Conservation (phyloP, 1,140 invertebrate species). For the Drosophila sp. region DNA sequence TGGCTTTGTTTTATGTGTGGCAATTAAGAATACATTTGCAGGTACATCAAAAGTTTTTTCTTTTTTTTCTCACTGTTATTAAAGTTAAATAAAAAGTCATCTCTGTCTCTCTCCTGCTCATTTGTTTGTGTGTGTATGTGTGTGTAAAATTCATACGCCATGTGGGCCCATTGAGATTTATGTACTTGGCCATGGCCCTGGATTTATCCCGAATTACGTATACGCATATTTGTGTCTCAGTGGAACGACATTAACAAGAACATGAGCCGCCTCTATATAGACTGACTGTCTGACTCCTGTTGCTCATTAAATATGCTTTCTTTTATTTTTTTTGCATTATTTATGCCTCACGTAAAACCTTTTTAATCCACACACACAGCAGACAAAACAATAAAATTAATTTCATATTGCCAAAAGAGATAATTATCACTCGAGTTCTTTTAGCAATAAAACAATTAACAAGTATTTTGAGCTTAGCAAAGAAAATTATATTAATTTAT, state of each 20-base stretch:
- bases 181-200: background rate
- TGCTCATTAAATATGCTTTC: constrained; percentile 44
- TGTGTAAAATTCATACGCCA: constrained; percentile 17
- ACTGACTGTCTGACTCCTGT: background rate
- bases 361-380: constrained; percentile 34
- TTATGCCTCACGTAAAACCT: constrained; percentile 49
- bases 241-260: constrained; percentile 23
- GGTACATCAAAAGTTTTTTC: constrained; percentile 24
- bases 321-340: constrained; percentile 39
- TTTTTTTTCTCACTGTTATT: background rate
- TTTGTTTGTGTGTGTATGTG: constrained; percentile 20
- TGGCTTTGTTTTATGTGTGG: constrained; percentile 24
- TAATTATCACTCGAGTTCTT: constrained; percentile 38
- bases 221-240: background rate
- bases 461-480: constrained; percentile 6
- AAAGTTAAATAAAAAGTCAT: constrained; percentile 6
- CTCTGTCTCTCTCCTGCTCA: background rate
- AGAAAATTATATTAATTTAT: background rate
- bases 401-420: constrained; percentile 49
- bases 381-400: constrained; percentile 27
- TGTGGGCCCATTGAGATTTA: background rate
- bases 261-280: constrained; percentile 9
- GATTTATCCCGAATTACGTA: background rate
- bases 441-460: constrained; percentile 12
- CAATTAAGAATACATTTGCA: constrained; percentile 27